phyloP scores from a whole-genome alignment of 2,797 vertebrate genomes.

The Microctenopoma steveboyesi region DNA sequence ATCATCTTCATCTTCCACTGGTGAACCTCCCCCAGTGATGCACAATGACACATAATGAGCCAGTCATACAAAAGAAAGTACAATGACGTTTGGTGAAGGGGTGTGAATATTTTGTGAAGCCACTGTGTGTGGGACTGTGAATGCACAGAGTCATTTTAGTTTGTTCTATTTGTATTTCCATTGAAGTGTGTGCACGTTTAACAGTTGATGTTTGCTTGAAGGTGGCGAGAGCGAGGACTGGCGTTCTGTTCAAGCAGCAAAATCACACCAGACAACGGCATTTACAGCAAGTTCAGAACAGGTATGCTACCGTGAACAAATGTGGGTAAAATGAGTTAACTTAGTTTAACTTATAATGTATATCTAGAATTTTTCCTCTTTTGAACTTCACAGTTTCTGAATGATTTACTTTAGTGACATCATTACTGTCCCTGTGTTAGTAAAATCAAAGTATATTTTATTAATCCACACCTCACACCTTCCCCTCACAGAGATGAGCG shows the following conservation, averaged over 20 bases:
- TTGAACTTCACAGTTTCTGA: too few relatives aligned
- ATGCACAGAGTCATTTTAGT: too few relatives aligned
- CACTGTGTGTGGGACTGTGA: too few relatives aligned
- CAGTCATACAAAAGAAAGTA: too few relatives aligned
- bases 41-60: not conserved
- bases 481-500: constrained; percentile 71
- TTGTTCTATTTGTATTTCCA: not conserved
- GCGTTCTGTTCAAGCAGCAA: constrained; percentile 66
- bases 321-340: too few relatives aligned
- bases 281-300: constrained; percentile 84
- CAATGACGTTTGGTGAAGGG: too few relatives aligned
- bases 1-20: constrained; percentile 87
- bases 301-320: constrained; percentile 67
- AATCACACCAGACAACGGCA: constrained; percentile 63
- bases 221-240: constrained; percentile 85
- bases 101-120: too few relatives aligned
- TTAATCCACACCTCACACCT: not conserved
- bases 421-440: not conserved
- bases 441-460: not conserved
- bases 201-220: constrained; percentile 50
- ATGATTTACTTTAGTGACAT: too few relatives aligned
- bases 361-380: too few relatives aligned
- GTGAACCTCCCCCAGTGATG: constrained; percentile 75
- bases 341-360: too few relatives aligned
- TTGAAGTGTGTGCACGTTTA: not conserved